Conservation (phyloP, 2,888 invertebrate genomes). For the Dicyrtomina minuta region DNA sequence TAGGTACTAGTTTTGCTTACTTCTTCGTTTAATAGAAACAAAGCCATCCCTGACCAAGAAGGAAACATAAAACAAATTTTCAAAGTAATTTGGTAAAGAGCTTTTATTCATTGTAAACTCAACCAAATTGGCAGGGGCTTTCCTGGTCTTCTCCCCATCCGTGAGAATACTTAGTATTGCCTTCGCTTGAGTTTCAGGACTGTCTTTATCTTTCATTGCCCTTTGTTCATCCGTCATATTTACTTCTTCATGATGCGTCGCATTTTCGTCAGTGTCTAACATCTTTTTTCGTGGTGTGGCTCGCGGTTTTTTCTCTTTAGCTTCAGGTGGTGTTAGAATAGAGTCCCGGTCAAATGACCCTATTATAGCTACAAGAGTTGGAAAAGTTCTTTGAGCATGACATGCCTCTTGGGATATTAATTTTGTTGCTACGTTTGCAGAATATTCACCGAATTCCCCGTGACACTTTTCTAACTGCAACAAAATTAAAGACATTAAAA, state of each 20-base stretch:
- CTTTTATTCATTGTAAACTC: constrained; percentile 38
- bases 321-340: constrained; percentile 25
- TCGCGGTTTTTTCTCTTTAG: constrained; percentile 36
- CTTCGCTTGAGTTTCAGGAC: constrained; percentile 30
- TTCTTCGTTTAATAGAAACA: constrained; percentile 24
- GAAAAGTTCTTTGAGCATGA: constrained; percentile 13
- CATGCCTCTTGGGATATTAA: constrained; percentile 13
- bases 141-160: constrained; percentile 4
- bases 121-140: constrained; percentile 11
- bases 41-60: constrained; percentile 42
- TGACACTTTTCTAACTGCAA: background rate
- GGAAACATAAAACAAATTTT: constrained; percentile 39
- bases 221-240: constrained; percentile 11
- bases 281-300: constrained; percentile 31
- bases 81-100: constrained; percentile 33
- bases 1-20: constrained; percentile 17
- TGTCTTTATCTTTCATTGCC: constrained; percentile 19
- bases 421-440: background rate
- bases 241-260: constrained; percentile 39
- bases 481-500: no score
- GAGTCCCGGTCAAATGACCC: constrained; percentile 38
- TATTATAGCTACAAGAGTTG: constrained; percentile 30
- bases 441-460: constrained; percentile 7
- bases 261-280: constrained; percentile 9
- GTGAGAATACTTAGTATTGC: constrained; percentile 34